Evolutionary conservation across 2,888 invertebrate genomes (phyloP).

Genomic region (Pachydiplax longipennis): DNA sequence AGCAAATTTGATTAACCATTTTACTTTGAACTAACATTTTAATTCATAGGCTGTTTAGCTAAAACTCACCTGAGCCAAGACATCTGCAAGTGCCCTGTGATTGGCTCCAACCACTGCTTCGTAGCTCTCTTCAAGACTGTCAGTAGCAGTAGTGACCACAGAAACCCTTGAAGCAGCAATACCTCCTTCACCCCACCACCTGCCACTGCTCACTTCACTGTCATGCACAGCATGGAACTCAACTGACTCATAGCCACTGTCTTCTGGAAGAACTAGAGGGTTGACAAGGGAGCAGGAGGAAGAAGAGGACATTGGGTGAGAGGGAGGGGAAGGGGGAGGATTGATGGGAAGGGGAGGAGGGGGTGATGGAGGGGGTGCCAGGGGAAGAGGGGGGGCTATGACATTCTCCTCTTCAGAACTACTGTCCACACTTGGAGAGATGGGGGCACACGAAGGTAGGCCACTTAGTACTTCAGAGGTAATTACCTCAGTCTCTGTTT

Average conservation of each 20-base stretch:
- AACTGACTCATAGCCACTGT: conserved; percentile 55
- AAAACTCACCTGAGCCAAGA: conserved; percentile 79
- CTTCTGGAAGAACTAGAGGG: conserved; percentile 47
- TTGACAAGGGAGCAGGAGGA: conserved; percentile 2
- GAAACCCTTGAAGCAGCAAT: conserved; percentile 56
- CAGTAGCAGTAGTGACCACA: conserved; percentile 62
- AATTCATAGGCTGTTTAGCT: too few species aligned
- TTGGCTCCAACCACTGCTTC: conserved; percentile 89
- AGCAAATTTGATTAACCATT: too few species aligned
- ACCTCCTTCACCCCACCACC: conserved; percentile 56
- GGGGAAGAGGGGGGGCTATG: neutral
- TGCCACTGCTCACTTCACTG: conserved; percentile 53
- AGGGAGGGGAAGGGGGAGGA: neutral
- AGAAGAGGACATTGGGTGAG: conserved; percentile 4
- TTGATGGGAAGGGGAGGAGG: conserved; percentile 1
- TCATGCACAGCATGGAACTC: conserved; percentile 47
- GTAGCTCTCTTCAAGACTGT: conserved; percentile 83
- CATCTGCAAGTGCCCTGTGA: conserved; percentile 87
- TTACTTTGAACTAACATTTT: too few species aligned
- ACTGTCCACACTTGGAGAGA: neutral
- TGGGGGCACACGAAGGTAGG: neutral
- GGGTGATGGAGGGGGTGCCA: conserved; percentile 2
- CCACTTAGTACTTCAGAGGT: neutral
- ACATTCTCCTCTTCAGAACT: conserved; percentile 28
- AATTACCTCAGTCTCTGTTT: neutral